Evolutionary conservation across 2,113 vertebrate species (phyloP).

Genomic region (Rana temporaria): DNA sequence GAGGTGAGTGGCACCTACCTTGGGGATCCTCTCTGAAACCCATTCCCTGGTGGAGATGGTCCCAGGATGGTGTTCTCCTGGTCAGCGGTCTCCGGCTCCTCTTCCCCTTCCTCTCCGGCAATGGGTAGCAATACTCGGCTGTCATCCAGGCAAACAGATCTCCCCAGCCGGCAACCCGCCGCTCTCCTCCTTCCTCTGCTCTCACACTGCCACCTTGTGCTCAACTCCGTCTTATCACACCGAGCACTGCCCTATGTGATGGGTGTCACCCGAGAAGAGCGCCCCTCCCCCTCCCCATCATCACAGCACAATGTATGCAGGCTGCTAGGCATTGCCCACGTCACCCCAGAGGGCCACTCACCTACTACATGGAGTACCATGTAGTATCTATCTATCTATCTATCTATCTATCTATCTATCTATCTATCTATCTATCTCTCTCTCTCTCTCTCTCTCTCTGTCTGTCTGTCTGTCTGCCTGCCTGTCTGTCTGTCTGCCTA

Average conservation of each 20-base stretch:
- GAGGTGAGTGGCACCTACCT: slow-evolving; percentile 6
- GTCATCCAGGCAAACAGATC: background rate
- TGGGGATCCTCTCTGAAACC: slow-evolving; percentile 55
- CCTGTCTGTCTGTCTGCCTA: too few relatives aligned
- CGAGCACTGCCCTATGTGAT: background rate
- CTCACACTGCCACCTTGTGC: slow-evolving; percentile 51
- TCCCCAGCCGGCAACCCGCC: too few relatives aligned
- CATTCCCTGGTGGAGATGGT: slow-evolving; percentile 45
- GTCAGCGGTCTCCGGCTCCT: slow-evolving; percentile 1
- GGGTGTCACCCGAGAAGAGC: slow-evolving; percentile 18
- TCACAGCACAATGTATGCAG: too few relatives aligned
- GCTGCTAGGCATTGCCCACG: too few relatives aligned
- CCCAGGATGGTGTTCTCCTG: slow-evolving; percentile 44
- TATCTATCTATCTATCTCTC: too few relatives aligned
- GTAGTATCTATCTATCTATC: too few relatives aligned
- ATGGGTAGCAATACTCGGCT: background rate
- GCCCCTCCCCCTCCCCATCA: background rate
- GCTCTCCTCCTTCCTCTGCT: slow-evolving; percentile 26
- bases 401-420: too few relatives aligned
- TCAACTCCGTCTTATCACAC: slow-evolving; percentile 19
- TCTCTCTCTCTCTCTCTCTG: too few relatives aligned
- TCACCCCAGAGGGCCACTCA: too few relatives aligned
- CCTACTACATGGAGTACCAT: too few relatives aligned
- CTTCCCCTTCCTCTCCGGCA: background rate
- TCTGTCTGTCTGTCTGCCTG: too few relatives aligned